These are phyloP conservation scores for Styela clava DNA, from an alignment of 23 tunicate genomes.

Conservation along the genomic window DNA sequence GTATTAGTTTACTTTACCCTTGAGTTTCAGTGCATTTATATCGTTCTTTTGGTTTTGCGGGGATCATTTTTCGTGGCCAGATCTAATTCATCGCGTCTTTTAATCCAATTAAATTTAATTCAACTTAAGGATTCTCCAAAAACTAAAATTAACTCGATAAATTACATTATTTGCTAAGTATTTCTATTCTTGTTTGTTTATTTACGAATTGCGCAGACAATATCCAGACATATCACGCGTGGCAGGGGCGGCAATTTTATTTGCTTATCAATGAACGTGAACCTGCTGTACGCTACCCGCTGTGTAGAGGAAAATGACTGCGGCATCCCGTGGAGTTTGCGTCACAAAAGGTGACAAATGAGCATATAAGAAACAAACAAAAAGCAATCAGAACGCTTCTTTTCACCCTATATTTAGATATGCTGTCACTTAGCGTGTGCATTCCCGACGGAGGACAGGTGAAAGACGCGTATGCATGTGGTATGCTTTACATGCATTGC, in stretches of 20 bases:
- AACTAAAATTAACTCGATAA: too few species aligned
- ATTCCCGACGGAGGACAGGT: constrained; percentile 29
- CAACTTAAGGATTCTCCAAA: too few species aligned
- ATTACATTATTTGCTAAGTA: too few species aligned
- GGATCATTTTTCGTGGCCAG: too few species aligned
- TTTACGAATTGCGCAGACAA: background rate
- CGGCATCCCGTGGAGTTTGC: background rate
- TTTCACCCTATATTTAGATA: background rate
- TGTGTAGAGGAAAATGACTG: background rate
- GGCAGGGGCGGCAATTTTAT: background rate
- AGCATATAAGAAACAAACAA: background rate
- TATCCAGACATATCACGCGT: background rate
- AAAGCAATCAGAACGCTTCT: background rate
- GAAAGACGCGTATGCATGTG: background rate
- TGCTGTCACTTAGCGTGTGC: background rate
- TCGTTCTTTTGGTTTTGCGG: too few species aligned
- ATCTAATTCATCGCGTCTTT: too few species aligned
- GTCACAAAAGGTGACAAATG: background rate
- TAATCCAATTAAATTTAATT: too few species aligned
- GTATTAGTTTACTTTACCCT: too few species aligned
- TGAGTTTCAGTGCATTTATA: too few species aligned
- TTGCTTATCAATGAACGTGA: background rate
- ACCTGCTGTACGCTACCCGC: background rate
- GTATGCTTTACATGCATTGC: background rate
- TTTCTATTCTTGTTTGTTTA: too few species aligned